phyloP scores from a whole-genome alignment of 2,888 invertebrate genomes.

The Latrodectus hesperus region DNA sequence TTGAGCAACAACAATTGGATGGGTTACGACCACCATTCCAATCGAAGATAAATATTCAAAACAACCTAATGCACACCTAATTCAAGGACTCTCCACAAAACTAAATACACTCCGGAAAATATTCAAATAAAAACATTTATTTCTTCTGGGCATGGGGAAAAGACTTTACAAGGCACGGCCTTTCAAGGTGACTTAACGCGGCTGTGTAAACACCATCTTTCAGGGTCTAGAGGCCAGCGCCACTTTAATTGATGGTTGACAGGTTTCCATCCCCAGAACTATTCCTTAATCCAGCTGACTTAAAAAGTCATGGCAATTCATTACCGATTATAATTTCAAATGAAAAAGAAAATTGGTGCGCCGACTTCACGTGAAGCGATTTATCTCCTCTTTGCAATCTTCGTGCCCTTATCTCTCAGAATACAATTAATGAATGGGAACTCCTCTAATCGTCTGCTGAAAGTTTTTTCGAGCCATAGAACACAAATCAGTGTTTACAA shows the following conservation, averaged over 20 bases:
- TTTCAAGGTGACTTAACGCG: background rate
- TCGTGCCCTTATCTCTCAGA: no score
- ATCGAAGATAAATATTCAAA: no score
- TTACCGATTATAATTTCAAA: background rate
- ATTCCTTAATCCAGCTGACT: background rate
- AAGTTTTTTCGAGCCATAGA: background rate
- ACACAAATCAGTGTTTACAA: background rate
- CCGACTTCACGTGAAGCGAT: background rate
- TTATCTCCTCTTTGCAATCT: background rate
- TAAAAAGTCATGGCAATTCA: slow-evolving; percentile 5
- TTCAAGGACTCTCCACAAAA: no score
- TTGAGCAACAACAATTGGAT: no score
- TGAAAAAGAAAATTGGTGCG: background rate
- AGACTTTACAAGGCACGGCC: background rate
- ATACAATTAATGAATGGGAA: background rate
- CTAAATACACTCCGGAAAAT: background rate
- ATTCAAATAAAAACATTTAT: background rate
- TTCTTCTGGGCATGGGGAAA: background rate
- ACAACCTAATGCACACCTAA: no score
- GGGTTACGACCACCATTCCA: no score
- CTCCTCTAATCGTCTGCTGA: background rate
- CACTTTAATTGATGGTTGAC: slow-evolving; percentile 2
- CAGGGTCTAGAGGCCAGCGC: background rate
- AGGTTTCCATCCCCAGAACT: background rate
- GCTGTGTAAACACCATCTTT: background rate